Evolutionary conservation across 2,888 invertebrate genomes (phyloP), one percentile per base, ranked within the genome.

Genomic region (Tribolium freemani): DNA sequence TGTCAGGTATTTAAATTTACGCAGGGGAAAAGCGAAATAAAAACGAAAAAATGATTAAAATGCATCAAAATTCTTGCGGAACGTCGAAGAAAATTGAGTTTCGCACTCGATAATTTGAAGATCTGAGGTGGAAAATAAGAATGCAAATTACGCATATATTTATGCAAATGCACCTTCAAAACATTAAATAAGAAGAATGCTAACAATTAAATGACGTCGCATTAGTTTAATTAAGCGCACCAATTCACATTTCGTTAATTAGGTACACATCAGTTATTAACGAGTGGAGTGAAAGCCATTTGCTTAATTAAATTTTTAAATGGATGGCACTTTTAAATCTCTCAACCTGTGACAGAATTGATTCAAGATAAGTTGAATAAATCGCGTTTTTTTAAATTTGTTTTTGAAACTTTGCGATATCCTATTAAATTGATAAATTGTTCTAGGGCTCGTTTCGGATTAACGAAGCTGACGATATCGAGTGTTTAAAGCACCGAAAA

Each of bases 241-340:
- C 48, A 48, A 16, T 48, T 48, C n/a, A 16, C 48, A 13, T 48
- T 48, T 48, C 48, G 10, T 48, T 48, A 48, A 48, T 48, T 48
- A 26, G 26, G 26, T 13, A 16, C 11, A 48, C 48, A 48, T 48
- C 48, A 16, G 11, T 8, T 48, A 13, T 48, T 48, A 48, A 48
- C 11, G 45, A 1, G 8, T 48, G 8, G 8, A 11, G 6, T 13
- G 48, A 16, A 48, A 48, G 48, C 48, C 48, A 11, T 11, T 48
- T 48, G 10, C 48, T 48, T 48, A 48, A 48, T 48, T 48, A 48
- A 16, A 6, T 11, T 48, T 48, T 48, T n/a, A 10, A 48, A 6
- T 10, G 8, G 48, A 38, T 38, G 38, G 6, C 38, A 38, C n/a
- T 38, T 38, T 38, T 38, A 38, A 38, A 38, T 38, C 38, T n/a